Evolutionary conservation across 2,113 vertebrate species (phyloP), one percentile per base, ranked within the genome.

Genomic region (Nothobranchius kuhntae): DNA sequence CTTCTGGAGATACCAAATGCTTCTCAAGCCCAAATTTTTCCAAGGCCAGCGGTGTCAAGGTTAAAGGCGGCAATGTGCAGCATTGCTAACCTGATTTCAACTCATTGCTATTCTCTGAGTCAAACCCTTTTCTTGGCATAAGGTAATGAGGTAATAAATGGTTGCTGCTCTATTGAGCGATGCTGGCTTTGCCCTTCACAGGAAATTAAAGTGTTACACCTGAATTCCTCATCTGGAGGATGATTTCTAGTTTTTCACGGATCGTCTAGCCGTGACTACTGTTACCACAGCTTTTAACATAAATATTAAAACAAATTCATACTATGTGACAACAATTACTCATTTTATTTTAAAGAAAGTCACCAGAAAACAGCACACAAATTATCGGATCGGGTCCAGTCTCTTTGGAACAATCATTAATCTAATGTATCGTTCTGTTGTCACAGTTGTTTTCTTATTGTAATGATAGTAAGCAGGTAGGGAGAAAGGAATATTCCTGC

Each of bases 401-500:
- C 40, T 65, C 64, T 64, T 54, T 61, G 65, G 48, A 59, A 58
- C 62, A 56, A 51, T 75, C 84, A 72, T 86, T 78, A 68, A 68
- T 77, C 61, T 71, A 77, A 82, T 76, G 81, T 67, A 81, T 71
- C 61, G 48, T 80, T 75, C 26, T 14, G 59, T 42, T 42, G 51
- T 48, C 83, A 76, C 67, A 61, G 66, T 46, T 53, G 59, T 68
- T 56, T 65, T 73, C 75, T 71, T 82, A 73, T 77, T 59, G 54
- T 80, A 79, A 87, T 82, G 73, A 85, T 82, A 71, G 67, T 75
- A 78, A 87, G 73, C 71, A 86, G 87, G 79, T 87, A 24, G 45
- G 65, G 4, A 48, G 54, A 67, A 26, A 73, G 52, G 13, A 0
- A 17, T 14, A 73, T 67, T 70, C 56, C 81, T 83, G 83, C 77